These are phyloP conservation scores for Apotomis turbidana DNA, from an alignment of 2,888 invertebrate genomes.

Conservation along the genomic window DNA sequence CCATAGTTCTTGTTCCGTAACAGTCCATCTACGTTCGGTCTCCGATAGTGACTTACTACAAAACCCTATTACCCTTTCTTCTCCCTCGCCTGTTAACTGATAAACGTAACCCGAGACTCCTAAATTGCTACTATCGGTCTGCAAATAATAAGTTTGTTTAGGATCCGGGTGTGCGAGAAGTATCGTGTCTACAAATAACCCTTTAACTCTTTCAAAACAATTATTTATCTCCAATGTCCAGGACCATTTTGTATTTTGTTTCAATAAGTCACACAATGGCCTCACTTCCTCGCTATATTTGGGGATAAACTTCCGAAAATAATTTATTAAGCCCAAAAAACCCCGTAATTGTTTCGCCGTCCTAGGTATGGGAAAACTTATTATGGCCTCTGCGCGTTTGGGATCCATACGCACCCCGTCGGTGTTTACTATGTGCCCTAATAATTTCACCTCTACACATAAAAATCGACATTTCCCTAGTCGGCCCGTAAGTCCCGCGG, in stretches of 20 bases:
- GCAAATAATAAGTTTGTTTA: conserved; percentile 6
- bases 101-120: not conserved
- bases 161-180: not conserved
- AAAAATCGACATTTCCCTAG: conserved; percentile 12
- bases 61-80: too few species aligned
- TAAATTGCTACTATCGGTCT: conserved; percentile 21
- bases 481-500: not conserved
- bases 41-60: too few species aligned
- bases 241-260: not conserved
- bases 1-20: too few species aligned
- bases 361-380: not conserved
- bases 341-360: conserved; percentile 2
- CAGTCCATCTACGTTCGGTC: too few species aligned
- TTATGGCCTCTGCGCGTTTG: not conserved
- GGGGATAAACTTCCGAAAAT: not conserved
- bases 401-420: not conserved
- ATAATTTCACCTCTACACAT: not conserved
- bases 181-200: not conserved
- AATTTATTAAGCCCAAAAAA: not conserved
- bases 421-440: not conserved
- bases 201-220: not conserved
- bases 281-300: not conserved
- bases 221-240: not conserved
- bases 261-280: conserved; percentile 6
- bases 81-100: not conserved